phyloP scores from a whole-genome alignment of 1,140 invertebrate species.

The Caenorhabditis remanei region DNA sequence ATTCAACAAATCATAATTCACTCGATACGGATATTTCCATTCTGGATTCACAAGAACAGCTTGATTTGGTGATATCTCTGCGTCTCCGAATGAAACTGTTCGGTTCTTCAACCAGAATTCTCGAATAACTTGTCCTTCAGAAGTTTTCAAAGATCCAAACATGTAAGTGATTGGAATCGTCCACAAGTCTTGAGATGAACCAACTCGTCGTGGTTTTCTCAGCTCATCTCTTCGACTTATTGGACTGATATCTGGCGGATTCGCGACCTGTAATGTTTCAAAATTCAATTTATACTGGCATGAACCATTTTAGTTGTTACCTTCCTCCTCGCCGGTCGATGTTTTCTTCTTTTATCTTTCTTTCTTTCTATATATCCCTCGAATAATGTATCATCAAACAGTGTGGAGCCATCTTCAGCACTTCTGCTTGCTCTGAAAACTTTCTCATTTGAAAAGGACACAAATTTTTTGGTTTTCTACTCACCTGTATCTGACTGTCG shows the following conservation, averaged over 20 bases:
- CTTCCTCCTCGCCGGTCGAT: slow-evolving; percentile 35
- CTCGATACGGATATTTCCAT: slow-evolving; percentile 74
- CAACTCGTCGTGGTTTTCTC: slow-evolving; percentile 24
- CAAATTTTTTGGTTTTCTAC: neutral
- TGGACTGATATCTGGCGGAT: neutral
- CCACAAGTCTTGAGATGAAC: slow-evolving; percentile 52
- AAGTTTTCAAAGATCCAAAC: slow-evolving; percentile 64
- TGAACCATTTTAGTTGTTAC: neutral
- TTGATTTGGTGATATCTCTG: slow-evolving; percentile 70
- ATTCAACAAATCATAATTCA: slow-evolving; percentile 75
- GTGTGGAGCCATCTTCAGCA: slow-evolving; percentile 39
- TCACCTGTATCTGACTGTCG: slow-evolving; percentile 7
- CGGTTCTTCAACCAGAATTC: slow-evolving; percentile 77
- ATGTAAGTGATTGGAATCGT: slow-evolving; percentile 61
- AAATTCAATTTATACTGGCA: neutral
- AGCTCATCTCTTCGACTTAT: slow-evolving; percentile 57
- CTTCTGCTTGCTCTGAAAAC: slow-evolving; percentile 19
- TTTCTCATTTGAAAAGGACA: neutral
- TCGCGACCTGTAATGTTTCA: neutral
- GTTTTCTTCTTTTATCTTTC: slow-evolving; percentile 49
- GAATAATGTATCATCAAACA: slow-evolving; percentile 59
- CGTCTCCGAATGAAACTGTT: slow-evolving; percentile 74
- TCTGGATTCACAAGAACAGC: slow-evolving; percentile 76
- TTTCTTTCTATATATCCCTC: slow-evolving; percentile 39
- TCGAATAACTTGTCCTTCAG: slow-evolving; percentile 72